Evolutionary conservation across 2,113 vertebrate genomes (phyloP).

Genomic region (Amia ocellicauda): DNA sequence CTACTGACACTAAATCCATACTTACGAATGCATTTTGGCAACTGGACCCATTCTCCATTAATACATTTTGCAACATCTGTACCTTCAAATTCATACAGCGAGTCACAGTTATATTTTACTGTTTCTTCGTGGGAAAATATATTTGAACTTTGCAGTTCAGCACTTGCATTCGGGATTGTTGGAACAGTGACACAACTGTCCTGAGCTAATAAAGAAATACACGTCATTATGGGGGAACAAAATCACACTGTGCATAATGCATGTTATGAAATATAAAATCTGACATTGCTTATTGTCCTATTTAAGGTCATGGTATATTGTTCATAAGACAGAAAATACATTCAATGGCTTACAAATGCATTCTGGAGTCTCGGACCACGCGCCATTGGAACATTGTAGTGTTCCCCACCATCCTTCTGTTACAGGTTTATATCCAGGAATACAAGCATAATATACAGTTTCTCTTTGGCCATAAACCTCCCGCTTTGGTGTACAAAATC

Average conservation of each 20-base stretch:
- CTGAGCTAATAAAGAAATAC: neutral
- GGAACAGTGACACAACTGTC: neutral
- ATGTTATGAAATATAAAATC: no score
- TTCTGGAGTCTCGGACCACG: neutral
- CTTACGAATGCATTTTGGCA: no score
- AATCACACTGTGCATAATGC: neutral
- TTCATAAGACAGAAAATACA: no score
- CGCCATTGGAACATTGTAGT: neutral
- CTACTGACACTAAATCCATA: no score
- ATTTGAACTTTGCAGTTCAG: neutral
- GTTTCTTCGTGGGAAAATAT: neutral
- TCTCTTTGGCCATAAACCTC: neutral
- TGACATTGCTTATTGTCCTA: no score
- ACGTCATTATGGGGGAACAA: neutral
- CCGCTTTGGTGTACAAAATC: neutral
- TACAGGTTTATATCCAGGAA: neutral
- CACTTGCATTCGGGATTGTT: neutral
- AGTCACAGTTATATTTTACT: neutral
- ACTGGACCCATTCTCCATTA: no score
- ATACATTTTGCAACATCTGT: no score
- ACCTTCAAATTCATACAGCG: neutral
- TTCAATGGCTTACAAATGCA: conserved; percentile 2
- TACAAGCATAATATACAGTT: neutral
- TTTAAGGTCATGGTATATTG: no score
- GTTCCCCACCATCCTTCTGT: conserved; percentile 5